Conservation (phyloP, 2,888 invertebrate genomes). For the Tortrix viridana region DNA sequence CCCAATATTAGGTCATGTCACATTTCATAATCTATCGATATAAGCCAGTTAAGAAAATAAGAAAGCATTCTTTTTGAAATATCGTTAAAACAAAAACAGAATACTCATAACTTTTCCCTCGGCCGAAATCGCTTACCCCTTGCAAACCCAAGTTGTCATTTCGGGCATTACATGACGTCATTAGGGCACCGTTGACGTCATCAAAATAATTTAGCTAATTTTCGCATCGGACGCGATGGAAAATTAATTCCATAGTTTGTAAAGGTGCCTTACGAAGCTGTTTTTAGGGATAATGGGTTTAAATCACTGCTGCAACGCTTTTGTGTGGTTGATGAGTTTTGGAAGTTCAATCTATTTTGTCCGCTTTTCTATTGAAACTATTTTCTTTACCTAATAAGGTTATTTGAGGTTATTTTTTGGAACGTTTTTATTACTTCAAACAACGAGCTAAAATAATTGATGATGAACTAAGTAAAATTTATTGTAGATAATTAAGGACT, state of each 20-base stretch:
- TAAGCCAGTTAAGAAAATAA: too few species aligned
- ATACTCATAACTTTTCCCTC: background rate
- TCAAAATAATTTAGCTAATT: conserved; percentile 51
- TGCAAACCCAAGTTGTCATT: conserved; percentile 22
- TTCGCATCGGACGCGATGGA: conserved; percentile 47
- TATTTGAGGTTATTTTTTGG: too few species aligned
- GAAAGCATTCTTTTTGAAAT: too few species aligned
- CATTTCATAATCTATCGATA: too few species aligned
- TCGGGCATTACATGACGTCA: conserved; percentile 26
- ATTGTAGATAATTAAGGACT: too few species aligned
- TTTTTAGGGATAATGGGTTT: conserved; percentile 60
- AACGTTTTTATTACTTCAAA: too few species aligned
- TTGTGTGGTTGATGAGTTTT: background rate
- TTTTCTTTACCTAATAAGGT: too few species aligned
- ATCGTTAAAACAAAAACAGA: background rate
- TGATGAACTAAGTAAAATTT: too few species aligned
- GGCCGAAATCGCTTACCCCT: conserved; percentile 10
- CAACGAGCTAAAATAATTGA: too few species aligned
- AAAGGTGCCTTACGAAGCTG: conserved; percentile 57
- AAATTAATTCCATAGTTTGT: conserved; percentile 49
- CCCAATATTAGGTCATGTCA: too few species aligned
- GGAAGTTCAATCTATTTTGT: background rate
- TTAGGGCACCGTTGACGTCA: conserved; percentile 34
- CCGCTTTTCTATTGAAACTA: background rate
- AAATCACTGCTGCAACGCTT: conserved; percentile 36